Percentiles rank a stretch among this genome's conserved stretches.
These are phyloP conservation scores for Craniophora ligustri DNA, from an alignment of 2,888 invertebrate genomes.

Conservation along the genomic window DNA sequence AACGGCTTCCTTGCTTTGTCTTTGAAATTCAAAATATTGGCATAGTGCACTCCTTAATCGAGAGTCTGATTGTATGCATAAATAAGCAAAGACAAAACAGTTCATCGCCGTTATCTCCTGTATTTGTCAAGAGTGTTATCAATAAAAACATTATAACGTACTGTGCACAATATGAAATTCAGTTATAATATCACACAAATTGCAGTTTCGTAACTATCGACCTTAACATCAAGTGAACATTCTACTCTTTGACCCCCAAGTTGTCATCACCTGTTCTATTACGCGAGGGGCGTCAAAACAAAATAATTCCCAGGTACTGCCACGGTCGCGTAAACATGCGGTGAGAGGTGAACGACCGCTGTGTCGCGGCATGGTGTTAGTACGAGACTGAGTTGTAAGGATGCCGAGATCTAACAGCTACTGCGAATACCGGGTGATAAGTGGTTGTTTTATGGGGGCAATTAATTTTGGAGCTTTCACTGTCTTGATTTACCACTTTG, in stretches of 20 bases:
- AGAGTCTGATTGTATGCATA: no score
- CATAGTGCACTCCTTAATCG: no score
- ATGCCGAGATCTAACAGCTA: neutral
- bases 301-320: constrained; percentile 30
- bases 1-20: no score
- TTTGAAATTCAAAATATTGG: no score
- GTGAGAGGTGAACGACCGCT: constrained; percentile 47
- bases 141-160: no score
- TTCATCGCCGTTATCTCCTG: no score
- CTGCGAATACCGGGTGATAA: neutral
- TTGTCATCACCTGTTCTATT: constrained; percentile 19
- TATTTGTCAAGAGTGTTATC: no score
- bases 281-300: constrained; percentile 14
- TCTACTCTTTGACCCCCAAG: neutral
- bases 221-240: neutral
- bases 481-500: no score
- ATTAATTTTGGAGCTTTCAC: neutral
- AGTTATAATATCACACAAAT: no score
- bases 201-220: no score
- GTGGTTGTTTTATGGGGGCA: neutral
- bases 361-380: constrained; percentile 32
- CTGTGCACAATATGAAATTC: no score
- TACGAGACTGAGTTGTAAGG: neutral
- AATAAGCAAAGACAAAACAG: no score
- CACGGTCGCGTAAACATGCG: constrained; percentile 31